Evolutionary conservation across 2,113 vertebrate species (phyloP).

Genomic region (Aptenodytes forsteri): DNA sequence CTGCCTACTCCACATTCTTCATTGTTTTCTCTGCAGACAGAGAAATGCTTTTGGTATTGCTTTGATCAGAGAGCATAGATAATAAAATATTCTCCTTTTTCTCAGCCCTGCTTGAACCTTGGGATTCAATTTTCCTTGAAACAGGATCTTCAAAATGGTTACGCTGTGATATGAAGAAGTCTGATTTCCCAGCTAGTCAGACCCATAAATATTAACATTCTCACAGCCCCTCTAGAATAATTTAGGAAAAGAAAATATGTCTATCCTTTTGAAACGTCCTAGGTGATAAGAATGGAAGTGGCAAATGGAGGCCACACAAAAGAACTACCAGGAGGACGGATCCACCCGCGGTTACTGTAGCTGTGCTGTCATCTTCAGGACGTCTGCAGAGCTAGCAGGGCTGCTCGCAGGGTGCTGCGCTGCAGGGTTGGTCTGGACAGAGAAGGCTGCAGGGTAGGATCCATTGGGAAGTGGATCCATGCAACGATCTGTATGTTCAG

Average conservation of each 20-base stretch:
- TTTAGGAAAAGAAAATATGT: background rate
- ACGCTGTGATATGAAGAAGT: background rate
- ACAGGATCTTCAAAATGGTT: slow-evolving; percentile 19
- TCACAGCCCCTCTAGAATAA: background rate
- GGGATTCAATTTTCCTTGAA: slow-evolving; percentile 46
- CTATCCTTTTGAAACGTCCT: background rate
- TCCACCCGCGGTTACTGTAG: background rate
- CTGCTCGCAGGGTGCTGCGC: background rate
- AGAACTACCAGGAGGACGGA: background rate
- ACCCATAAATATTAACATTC: slow-evolving; percentile 43
- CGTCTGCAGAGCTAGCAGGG: background rate
- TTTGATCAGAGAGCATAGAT: slow-evolving; percentile 41
- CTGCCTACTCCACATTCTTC: slow-evolving; percentile 1
- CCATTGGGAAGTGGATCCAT: background rate
- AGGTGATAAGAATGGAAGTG: background rate
- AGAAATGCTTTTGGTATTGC: slow-evolving; percentile 26
- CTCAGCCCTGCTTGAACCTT: slow-evolving; percentile 19
- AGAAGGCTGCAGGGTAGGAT: background rate
- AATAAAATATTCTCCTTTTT: slow-evolving; percentile 62
- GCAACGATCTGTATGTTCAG: background rate
- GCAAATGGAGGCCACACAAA: background rate
- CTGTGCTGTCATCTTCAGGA: background rate
- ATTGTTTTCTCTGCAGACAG: background rate
- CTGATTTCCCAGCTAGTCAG: slow-evolving; percentile 22
- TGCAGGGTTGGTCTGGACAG: background rate